These are phyloP conservation scores for Pseudonaja textilis DNA, from an alignment of 2,113 vertebrate species.

Conservation along the genomic window DNA sequence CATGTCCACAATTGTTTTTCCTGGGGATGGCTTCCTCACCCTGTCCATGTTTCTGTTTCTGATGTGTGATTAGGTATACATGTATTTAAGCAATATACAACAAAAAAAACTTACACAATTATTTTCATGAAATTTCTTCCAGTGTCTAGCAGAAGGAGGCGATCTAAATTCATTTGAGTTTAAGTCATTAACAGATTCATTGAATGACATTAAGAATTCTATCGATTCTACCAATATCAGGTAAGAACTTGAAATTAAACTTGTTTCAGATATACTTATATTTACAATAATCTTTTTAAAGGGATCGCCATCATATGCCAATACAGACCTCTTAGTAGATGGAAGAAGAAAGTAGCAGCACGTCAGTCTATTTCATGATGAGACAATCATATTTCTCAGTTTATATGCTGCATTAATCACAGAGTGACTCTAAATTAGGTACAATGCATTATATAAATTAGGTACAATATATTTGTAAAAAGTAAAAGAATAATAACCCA, in stretches of 20 bases:
- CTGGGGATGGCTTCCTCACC: constrained; percentile 4
- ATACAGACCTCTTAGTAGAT: neutral
- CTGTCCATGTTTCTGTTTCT: constrained; percentile 19
- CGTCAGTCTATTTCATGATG: neutral
- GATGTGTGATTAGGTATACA: neutral
- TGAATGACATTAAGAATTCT: constrained; percentile 96
- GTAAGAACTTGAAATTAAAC: constrained; percentile 66
- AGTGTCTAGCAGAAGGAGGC: constrained; percentile 96
- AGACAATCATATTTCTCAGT: neutral
- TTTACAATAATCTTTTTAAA: constrained; percentile 13
- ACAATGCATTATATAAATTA: neutral
- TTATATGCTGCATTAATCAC: neutral
- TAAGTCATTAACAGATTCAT: constrained; percentile 95
- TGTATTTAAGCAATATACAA: neutral
- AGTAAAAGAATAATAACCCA: neutral
- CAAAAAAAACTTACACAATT: constrained; percentile 27
- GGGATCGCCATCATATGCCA: neutral
- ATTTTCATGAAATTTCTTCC: constrained; percentile 42
- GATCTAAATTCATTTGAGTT: constrained; percentile 99
- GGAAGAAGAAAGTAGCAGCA: neutral
- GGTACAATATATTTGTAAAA: neutral
- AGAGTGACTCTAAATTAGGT: neutral
- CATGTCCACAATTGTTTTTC: neutral
- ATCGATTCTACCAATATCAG: constrained; percentile 96
- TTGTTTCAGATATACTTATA: constrained; percentile 16